Conservation (phyloP, 1,140 invertebrate genomes). For the Drosophila kepulauana region DNA sequence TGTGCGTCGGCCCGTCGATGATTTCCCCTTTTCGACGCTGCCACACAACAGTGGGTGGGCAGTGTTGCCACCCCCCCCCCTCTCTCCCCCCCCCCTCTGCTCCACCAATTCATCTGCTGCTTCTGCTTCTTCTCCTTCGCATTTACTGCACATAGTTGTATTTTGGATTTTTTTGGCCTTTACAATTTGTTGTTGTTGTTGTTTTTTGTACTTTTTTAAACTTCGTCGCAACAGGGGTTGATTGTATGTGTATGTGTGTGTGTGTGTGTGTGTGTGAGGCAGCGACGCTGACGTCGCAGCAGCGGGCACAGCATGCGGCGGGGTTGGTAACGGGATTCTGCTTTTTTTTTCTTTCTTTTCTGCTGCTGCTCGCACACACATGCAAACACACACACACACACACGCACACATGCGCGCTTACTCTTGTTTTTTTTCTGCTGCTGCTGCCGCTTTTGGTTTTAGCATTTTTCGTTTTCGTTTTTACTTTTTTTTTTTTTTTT, state of each 20-base stretch:
- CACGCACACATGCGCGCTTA: constrained; percentile 44
- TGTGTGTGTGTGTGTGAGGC: constrained; percentile 29
- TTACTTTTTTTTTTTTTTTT: constrained; percentile 72
- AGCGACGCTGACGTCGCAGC: constrained; percentile 31
- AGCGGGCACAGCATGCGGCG: constrained; percentile 64
- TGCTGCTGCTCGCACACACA: constrained; percentile 16
- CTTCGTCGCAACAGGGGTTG: constrained; percentile 66
- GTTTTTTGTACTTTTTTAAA: constrained; percentile 39
- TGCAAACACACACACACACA: constrained; percentile 41
- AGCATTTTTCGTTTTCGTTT: constrained; percentile 72
- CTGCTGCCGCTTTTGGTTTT: constrained; percentile 64
- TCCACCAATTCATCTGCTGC: neutral
- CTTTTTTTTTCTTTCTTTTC: constrained; percentile 44
- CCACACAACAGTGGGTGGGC: constrained; percentile 33
- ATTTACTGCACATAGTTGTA: constrained; percentile 48
- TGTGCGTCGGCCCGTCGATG: constrained; percentile 71
- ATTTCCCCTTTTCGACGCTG: constrained; percentile 69
- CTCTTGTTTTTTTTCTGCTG: constrained; percentile 53
- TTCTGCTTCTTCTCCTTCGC: neutral
- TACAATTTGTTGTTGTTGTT: constrained; percentile 49
- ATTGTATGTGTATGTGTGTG: constrained; percentile 60
- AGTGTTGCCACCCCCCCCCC: neutral
- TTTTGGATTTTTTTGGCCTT: constrained; percentile 56
- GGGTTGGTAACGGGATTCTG: constrained; percentile 66
- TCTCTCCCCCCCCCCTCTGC: neutral